phyloP scores from a whole-genome alignment of 1,140 invertebrate genomes.

The Hylaeus anthracinus region DNA sequence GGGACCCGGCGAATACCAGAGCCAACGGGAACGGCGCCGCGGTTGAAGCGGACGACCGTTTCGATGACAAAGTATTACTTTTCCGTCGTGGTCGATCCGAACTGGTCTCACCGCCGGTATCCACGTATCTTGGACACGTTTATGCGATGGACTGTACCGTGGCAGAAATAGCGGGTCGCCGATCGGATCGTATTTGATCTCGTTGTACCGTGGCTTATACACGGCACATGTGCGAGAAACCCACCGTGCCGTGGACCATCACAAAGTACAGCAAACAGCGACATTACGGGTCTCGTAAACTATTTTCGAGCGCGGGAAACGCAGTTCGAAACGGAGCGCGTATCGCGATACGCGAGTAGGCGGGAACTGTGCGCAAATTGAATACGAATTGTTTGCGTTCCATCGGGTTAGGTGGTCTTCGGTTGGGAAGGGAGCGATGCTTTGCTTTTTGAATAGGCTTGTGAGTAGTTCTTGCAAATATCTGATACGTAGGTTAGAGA shows the following conservation, averaged over 20 bases:
- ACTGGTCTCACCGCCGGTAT: neutral
- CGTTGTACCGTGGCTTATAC: slow-evolving; percentile 42
- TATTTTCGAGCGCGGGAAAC: slow-evolving; percentile 33
- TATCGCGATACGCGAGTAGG: neutral
- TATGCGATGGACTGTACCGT: slow-evolving; percentile 53
- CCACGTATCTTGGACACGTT: slow-evolving; percentile 14
- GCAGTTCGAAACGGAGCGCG: slow-evolving; percentile 7
- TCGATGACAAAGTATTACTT: slow-evolving; percentile 45
- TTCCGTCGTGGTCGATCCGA: neutral
- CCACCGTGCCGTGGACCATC: slow-evolving; percentile 6
- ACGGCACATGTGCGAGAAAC: slow-evolving; percentile 13
- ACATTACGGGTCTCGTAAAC: slow-evolving; percentile 26
- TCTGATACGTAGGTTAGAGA: too few species aligned
- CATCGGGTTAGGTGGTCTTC: too few species aligned
- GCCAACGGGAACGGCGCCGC: neutral
- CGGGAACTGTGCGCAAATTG: neutral
- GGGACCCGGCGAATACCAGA: neutral
- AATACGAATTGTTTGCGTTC: too few species aligned
- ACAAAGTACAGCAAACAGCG: slow-evolving; percentile 28
- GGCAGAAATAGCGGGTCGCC: slow-evolving; percentile 57
- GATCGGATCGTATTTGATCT: slow-evolving; percentile 61
- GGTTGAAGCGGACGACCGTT: neutral
- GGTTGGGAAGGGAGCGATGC: neutral
- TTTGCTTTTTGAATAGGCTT: neutral
- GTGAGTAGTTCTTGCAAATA: too few species aligned